Percentiles rank a stretch among this genome's conserved stretches.
Conservation (phyloP, 2,113 vertebrate species). For the Kryptolebias marmoratus region DNA sequence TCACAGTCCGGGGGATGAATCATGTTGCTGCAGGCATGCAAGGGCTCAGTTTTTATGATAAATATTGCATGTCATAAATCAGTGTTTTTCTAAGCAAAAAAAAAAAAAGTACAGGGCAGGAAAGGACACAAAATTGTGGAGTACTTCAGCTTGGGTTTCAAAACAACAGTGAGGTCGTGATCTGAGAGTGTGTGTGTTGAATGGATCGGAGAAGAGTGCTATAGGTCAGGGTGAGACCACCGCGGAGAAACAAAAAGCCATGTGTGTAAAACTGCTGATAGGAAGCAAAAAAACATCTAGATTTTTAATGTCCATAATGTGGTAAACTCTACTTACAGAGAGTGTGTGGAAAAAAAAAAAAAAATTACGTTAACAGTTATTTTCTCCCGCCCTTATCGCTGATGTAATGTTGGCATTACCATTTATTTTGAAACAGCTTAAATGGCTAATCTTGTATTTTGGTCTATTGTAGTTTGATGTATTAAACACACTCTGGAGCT, state of each 20-base stretch:
- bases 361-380: background rate
- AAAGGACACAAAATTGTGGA: slow-evolving; percentile 42
- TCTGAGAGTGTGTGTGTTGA: slow-evolving; percentile 34
- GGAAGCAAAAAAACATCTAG: slow-evolving; percentile 20
- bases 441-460: slow-evolving; percentile 6
- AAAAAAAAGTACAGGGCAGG: slow-evolving; percentile 7
- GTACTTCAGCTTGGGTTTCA: slow-evolving; percentile 54
- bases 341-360: background rate
- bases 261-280: background rate
- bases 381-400: background rate
- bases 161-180: slow-evolving; percentile 53
- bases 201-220: slow-evolving; percentile 54
- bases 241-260: slow-evolving; percentile 32
- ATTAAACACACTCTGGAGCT: slow-evolving; percentile 8
- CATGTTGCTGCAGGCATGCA: slow-evolving; percentile 77
- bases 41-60: slow-evolving; percentile 75
- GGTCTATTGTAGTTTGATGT: slow-evolving; percentile 6
- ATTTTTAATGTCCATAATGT: slow-evolving; percentile 16
- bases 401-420: slow-evolving; percentile 7
- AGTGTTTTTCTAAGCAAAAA: slow-evolving; percentile 59
- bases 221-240: slow-evolving; percentile 62
- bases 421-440: slow-evolving; percentile 9
- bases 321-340: background rate
- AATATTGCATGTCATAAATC: slow-evolving; percentile 81
- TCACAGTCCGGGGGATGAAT: slow-evolving; percentile 75